phyloP scores from a whole-genome alignment of 2,113 vertebrate genomes.

The Chlamydotis undulata region DNA sequence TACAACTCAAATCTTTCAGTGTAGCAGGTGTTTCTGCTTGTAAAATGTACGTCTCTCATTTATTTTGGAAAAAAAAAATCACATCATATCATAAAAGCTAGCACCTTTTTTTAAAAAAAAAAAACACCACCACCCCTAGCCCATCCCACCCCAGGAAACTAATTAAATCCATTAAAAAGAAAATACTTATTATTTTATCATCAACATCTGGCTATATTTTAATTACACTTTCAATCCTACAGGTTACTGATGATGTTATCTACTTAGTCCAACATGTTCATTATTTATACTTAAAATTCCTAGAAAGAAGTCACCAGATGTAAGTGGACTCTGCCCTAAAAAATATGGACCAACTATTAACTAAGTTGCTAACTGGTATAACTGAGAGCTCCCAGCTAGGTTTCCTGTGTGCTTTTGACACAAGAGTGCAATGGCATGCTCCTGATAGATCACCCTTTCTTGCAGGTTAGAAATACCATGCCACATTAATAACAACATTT shows the following conservation, averaged over 20 bases:
- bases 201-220: background rate
- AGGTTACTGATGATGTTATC: background rate
- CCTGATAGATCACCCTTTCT: background rate
- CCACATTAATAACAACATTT: background rate
- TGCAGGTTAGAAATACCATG: background rate
- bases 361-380: background rate
- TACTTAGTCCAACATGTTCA: background rate
- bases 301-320: background rate
- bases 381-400: background rate
- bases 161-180: background rate
- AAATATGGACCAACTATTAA: background rate
- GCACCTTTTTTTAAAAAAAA: background rate
- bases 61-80: background rate
- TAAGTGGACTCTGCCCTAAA: background rate
- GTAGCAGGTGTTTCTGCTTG: background rate
- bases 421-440: background rate
- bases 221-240: background rate
- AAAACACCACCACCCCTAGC: accelerated
- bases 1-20: background rate
- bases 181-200: background rate
- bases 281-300: background rate
- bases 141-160: background rate
- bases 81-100: background rate
- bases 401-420: background rate
- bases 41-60: background rate